A percentile compares a stretch with the other conserved stretches of the same genome.
phyloP scores from a whole-genome alignment of 2,797 vertebrate genomes.

The Microctenopoma steveboyesi region DNA sequence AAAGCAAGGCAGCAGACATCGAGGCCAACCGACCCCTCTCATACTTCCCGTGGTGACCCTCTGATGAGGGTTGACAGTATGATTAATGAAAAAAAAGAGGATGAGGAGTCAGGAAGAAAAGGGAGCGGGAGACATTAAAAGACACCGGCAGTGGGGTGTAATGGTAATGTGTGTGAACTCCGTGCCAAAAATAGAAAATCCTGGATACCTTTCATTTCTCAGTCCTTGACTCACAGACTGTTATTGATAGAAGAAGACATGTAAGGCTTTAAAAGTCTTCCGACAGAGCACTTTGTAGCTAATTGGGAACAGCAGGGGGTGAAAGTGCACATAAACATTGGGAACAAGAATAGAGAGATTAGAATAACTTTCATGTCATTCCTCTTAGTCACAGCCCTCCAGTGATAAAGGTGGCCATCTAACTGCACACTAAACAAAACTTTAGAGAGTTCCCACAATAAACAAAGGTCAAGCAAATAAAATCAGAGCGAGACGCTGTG shows the following conservation, averaged over 20 bases:
- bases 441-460: constrained; percentile 35
- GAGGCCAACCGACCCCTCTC: constrained; percentile 50
- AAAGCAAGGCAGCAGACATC: constrained; percentile 75
- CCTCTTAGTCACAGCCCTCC: constrained; percentile 68
- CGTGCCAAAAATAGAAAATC: constrained; percentile 75
- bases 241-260: constrained; percentile 72
- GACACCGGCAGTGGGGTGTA: constrained; percentile 23
- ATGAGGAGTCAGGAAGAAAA: constrained; percentile 45
- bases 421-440: constrained; percentile 37
- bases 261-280: constrained; percentile 53
- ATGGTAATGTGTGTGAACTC: constrained; percentile 63
- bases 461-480: constrained; percentile 60
- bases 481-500: constrained; percentile 14
- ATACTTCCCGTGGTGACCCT: constrained; percentile 49
- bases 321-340: constrained; percentile 65
- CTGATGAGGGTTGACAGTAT: constrained; percentile 49
- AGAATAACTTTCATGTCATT: constrained; percentile 68
- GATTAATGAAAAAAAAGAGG: constrained; percentile 68
- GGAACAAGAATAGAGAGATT: constrained; percentile 62
- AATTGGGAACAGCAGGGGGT: constrained; percentile 69
- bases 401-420: constrained; percentile 40
- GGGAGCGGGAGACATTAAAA: constrained; percentile 56
- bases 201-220: constrained; percentile 67
- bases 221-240: constrained; percentile 67
- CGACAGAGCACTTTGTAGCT: constrained; percentile 53